A percentile compares a stretch with the other conserved stretches of the same genome.
These are phyloP conservation scores for Tetramorium bicarinatum DNA, from an alignment of 2,888 invertebrate genomes.

Conservation along the genomic window DNA sequence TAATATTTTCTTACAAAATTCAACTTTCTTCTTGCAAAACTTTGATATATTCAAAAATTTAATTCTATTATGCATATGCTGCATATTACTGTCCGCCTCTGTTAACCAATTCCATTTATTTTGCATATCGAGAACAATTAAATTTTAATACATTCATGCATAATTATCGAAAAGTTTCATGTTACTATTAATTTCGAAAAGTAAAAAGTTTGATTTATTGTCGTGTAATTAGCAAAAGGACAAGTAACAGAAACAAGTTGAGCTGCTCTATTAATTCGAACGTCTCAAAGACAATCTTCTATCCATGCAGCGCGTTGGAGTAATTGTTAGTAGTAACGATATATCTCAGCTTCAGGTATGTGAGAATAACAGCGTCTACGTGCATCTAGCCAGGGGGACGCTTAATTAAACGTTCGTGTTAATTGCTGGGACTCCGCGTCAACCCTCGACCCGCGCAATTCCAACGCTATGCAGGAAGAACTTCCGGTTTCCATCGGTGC, in stretches of 20 bases:
- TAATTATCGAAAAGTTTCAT: neutral
- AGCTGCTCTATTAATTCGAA: conserved; percentile 80
- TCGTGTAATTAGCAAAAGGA: conserved; percentile 39
- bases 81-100: neutral
- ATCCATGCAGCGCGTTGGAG: conserved; percentile 72
- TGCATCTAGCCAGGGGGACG: conserved; percentile 77
- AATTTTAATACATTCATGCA: neutral
- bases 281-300: conserved; percentile 78
- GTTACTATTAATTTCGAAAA: neutral
- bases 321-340: conserved; percentile 83
- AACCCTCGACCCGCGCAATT: conserved; percentile 77
- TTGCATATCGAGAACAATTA: neutral
- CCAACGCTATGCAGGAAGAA: conserved; percentile 68
- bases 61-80: neutral
- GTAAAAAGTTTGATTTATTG: conserved; percentile 34
- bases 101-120: neutral
- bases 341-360: conserved; percentile 82
- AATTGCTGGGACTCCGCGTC: conserved; percentile 83
- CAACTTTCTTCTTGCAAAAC: too few species aligned
- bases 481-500: conserved; percentile 74
- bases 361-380: conserved; percentile 82
- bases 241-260: conserved; percentile 63
- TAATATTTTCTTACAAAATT: neutral
- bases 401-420: conserved; percentile 85
- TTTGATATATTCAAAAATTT: neutral